These are phyloP conservation scores for Orthosia cruda DNA, from an alignment of 2,888 invertebrate species.

Conservation along the genomic window DNA sequence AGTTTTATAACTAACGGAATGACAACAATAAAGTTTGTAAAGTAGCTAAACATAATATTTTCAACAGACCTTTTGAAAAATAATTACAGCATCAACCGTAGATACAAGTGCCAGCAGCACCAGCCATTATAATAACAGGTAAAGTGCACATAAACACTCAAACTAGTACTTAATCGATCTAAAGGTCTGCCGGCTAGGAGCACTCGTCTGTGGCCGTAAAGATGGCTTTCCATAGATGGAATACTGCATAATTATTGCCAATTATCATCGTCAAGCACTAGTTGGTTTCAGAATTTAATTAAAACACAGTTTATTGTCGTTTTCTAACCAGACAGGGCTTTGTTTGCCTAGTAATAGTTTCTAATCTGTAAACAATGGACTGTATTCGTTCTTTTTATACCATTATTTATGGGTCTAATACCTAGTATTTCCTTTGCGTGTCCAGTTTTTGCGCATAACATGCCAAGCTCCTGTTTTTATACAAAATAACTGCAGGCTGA, in stretches of 20 bases:
- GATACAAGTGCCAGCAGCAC: conserved; percentile 52
- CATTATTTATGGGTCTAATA: conserved; percentile 11
- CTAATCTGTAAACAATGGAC: conserved; percentile 39
- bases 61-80: too few relatives aligned
- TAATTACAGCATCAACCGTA: conserved; percentile 32
- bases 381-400: conserved; percentile 13
- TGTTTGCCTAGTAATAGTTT: conserved; percentile 46
- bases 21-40: too few relatives aligned
- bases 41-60: too few relatives aligned
- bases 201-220: conserved; percentile 69
- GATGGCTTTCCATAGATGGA: conserved; percentile 78
- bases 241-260: conserved; percentile 78
- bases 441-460: conserved; percentile 3
- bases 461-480: background rate
- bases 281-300: conserved; percentile 76
- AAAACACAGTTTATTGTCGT: conserved; percentile 64
- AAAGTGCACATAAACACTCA: conserved; percentile 37
- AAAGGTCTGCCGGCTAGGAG: conserved; percentile 46
- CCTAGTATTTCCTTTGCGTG: conserved; percentile 26
- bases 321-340: conserved; percentile 62
- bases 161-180: conserved; percentile 44
- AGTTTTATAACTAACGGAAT: too few relatives aligned
- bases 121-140: conserved; percentile 43
- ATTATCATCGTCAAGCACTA: conserved; percentile 78
- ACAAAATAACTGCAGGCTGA: conserved; percentile 18